Base-by-base conservation (phyloP, 2,888 invertebrate genomes). In the Tetramorium bicarinatum region DNA sequence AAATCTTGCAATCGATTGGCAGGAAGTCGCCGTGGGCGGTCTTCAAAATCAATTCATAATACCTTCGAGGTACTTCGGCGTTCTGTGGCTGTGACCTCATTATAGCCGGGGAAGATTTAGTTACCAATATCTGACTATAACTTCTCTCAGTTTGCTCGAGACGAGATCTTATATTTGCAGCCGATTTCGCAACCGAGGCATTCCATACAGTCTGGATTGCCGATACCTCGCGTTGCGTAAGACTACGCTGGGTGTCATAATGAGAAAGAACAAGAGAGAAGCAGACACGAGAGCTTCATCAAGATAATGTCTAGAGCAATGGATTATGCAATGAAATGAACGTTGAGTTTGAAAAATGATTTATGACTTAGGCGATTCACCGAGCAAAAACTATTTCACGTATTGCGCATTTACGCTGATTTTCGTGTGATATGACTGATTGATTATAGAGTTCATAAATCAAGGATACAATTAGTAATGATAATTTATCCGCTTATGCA, bases 41-140 rank as follows among this genome's bases (percentile, higher is more conserved):
- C 79, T 71, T 47, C 59, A 80, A 80, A 80, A 80, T 80, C 79
- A 80, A 80, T 80, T 80, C 79, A 80, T 71, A 80, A 80, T 80
- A 80, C 59, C 79, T 71, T 34, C 71, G 25, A 79, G 79, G 59
- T 79, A 71, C 71, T 59, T 75, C 3, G 47, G 47, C 59, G 79
- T 80, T 71, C 79, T 80, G 79, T 59, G 79, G 47, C 59, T 59
- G 47, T 61, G 72, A 80, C 59, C 79, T 80, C 72, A 71, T 80
- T 80, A 79, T 71, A 80, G 47, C 47, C 34, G 38, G 59, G 25
- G 79, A 80, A 80, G 79, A 80, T 80, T 80, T 47, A 59, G 59
- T 80, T 80, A 79, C 59, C 79, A 79, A 71, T 79, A 80, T 80
- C 72, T 38, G 47, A 71, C 71, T 79, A 79, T 59, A 79, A 79